These are phyloP conservation scores for Podarcis cretensis DNA, from an alignment of 2,113 vertebrate genomes.

Conservation along the genomic window DNA sequence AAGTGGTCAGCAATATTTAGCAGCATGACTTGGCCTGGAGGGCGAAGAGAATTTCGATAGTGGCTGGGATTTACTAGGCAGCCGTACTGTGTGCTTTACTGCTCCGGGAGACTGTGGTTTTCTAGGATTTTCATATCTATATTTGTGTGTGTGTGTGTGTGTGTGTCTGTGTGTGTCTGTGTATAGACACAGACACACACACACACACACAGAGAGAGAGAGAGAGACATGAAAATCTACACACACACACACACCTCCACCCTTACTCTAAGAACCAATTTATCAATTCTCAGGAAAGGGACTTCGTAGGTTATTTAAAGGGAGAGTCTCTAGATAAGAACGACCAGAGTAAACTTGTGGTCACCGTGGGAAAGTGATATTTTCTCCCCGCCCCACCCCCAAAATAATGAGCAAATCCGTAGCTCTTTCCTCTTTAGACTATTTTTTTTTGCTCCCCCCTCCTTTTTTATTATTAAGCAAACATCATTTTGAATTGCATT, in stretches of 20 bases:
- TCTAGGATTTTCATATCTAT: slow-evolving; percentile 47
- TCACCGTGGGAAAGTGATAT: neutral
- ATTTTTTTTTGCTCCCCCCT: neutral
- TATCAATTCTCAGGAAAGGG: slow-evolving; percentile 29
- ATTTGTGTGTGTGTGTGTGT: neutral
- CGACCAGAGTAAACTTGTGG: slow-evolving; percentile 41
- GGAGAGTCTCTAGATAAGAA: slow-evolving; percentile 46
- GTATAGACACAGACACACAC: neutral
- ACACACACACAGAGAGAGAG: too few relatives aligned
- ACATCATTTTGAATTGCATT: neutral
- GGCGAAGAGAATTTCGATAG: slow-evolving; percentile 75
- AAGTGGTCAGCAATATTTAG: slow-evolving; percentile 93
- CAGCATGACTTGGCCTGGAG: slow-evolving; percentile 83
- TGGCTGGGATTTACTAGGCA: slow-evolving; percentile 75
- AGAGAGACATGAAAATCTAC: too few relatives aligned
- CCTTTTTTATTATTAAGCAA: too few relatives aligned
- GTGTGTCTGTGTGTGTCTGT: neutral
- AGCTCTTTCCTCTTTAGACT: neutral
- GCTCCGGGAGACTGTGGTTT: slow-evolving; percentile 65
- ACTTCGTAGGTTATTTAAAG: slow-evolving; percentile 36
- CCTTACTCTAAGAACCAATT: neutral
- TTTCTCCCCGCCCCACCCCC: neutral
- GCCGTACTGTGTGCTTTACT: slow-evolving; percentile 78
- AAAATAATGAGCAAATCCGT: neutral
- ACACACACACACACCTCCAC: too few relatives aligned